Conservation (phyloP, 2,113 vertebrate species). For the Mionectes macconnelli region DNA sequence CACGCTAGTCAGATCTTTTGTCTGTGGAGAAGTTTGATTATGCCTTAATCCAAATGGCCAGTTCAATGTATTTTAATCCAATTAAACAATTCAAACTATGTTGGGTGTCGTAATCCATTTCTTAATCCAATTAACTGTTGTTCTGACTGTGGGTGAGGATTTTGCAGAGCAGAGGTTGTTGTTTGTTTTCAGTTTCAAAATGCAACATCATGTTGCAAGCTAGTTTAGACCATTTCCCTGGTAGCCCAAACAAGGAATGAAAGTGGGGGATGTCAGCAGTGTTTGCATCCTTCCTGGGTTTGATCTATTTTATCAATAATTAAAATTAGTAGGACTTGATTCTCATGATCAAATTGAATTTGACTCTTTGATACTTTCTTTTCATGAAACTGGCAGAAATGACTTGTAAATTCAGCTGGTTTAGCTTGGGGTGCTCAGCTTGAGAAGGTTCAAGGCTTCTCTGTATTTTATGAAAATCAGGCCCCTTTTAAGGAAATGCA, state of each 20-base stretch:
- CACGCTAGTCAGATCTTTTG: constrained; percentile 37
- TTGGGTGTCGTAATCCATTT: constrained; percentile 66
- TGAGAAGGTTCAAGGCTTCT: neutral
- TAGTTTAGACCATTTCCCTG: neutral
- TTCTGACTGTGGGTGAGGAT: neutral
- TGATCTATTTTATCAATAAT: constrained; percentile 33
- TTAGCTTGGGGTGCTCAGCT: constrained; percentile 2
- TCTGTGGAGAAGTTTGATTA: constrained; percentile 64
- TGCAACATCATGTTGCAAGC: neutral
- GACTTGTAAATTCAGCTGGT: neutral
- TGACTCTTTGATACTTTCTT: neutral
- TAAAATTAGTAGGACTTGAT: constrained; percentile 4
- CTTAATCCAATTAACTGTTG: constrained; percentile 73
- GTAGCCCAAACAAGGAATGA: neutral
- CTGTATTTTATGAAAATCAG: constrained; percentile 24
- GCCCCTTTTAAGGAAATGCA: constrained; percentile 10
- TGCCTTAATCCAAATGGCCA: constrained; percentile 71
- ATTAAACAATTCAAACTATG: constrained; percentile 54
- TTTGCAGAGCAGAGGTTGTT: neutral
- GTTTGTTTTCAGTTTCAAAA: neutral
- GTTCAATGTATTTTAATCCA: constrained; percentile 64
- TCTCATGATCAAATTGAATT: constrained; percentile 12
- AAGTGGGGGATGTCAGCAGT: neutral
- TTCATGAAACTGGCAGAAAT: neutral
- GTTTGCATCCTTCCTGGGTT: neutral